Percentiles rank a stretch among this genome's conserved stretches.
These are phyloP conservation scores for Leptinotarsa tumamoca DNA, from an alignment of 2,888 invertebrate genomes.

Conservation along the genomic window DNA sequence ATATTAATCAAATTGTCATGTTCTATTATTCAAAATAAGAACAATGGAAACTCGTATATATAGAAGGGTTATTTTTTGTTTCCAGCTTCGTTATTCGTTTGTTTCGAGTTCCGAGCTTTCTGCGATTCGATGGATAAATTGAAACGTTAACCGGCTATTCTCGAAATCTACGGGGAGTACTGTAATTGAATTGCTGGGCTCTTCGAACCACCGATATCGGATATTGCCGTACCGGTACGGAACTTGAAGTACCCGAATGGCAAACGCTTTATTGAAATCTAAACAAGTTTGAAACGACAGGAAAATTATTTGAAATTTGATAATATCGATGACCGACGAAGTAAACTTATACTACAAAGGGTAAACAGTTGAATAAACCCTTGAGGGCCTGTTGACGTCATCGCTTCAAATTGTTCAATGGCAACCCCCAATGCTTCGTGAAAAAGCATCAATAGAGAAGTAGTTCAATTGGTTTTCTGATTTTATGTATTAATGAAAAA, in stretches of 20 bases:
- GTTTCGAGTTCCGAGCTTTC: slow-evolving; percentile 18
- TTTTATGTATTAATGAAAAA: too few species aligned
- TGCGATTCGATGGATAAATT: slow-evolving; percentile 8
- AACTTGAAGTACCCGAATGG: slow-evolving; percentile 8
- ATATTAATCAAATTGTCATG: slow-evolving; percentile 66
- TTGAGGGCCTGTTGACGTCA: neutral
- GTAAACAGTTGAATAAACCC: neutral
- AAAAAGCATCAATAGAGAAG: neutral
- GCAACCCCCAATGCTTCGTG: neutral
- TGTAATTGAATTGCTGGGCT: slow-evolving; percentile 8
- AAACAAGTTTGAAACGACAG: neutral
- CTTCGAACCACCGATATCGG: neutral
- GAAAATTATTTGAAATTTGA: neutral
- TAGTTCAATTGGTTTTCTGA: too few species aligned
- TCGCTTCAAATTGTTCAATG: neutral
- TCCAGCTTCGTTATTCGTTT: slow-evolving; percentile 27
- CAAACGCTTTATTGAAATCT: neutral
- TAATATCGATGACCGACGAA: neutral
- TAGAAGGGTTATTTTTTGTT: slow-evolving; percentile 39
- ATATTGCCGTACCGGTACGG: slow-evolving; percentile 3
- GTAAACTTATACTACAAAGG: neutral
- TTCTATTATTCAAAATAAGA: slow-evolving; percentile 64
- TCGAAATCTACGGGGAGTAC: slow-evolving; percentile 12
- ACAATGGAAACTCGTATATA: slow-evolving; percentile 51
- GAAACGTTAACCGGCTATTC: slow-evolving; percentile 4